These are phyloP conservation scores for Drosophila percnosoma DNA, from an alignment of 2,888 invertebrate genomes.

Conservation along the genomic window DNA sequence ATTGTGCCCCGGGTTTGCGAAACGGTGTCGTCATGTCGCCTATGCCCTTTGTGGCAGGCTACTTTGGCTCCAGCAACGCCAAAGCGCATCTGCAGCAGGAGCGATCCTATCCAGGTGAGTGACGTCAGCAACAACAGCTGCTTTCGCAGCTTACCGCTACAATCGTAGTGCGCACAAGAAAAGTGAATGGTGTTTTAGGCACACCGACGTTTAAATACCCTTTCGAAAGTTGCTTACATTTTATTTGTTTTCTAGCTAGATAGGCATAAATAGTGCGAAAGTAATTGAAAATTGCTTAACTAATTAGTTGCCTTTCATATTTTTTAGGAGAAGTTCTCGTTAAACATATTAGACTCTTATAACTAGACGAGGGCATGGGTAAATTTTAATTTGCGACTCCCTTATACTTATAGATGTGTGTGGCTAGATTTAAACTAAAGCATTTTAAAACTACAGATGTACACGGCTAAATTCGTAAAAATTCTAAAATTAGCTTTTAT, in stretches of 20 bases:
- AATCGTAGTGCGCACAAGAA: conserved; percentile 7
- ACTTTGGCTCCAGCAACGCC: conserved; percentile 65
- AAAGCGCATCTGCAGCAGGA: conserved; percentile 57
- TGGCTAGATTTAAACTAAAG: not conserved
- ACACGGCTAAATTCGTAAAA: no score
- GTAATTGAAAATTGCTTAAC: not conserved
- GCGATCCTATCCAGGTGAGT: conserved; percentile 30
- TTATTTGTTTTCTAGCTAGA: not conserved
- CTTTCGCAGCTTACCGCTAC: conserved; percentile 31
- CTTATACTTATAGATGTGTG: not conserved
- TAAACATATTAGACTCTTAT: not conserved
- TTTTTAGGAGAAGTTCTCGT: not conserved
- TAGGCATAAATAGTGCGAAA: not conserved
- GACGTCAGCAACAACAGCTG: conserved; percentile 43
- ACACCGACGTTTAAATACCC: not conserved
- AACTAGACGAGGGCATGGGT: not conserved
- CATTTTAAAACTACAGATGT: not conserved
- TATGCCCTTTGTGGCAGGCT: conserved; percentile 70
- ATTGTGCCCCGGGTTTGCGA: conserved; percentile 15
- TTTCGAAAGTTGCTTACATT: not conserved
- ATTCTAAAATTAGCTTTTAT: not conserved
- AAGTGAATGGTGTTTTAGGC: not conserved
- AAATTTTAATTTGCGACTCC: not conserved
- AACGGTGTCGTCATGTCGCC: conserved; percentile 48
- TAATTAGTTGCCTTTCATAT: not conserved